Base-by-base conservation (phyloP, 2,888 invertebrate species). In the Torymus aiolomorphi region DNA sequence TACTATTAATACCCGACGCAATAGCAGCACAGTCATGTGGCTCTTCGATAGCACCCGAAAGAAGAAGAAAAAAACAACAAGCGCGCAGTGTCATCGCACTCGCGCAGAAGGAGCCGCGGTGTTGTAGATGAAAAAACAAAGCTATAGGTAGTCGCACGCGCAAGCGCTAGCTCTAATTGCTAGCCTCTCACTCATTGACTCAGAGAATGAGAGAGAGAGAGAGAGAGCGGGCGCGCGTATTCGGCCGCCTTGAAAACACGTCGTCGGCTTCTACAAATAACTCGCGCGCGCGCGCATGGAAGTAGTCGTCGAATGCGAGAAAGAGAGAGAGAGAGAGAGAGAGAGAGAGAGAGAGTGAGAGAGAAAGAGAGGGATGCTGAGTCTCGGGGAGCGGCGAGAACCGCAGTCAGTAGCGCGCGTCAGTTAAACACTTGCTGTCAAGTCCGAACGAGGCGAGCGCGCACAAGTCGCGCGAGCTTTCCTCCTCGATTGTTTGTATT, bases 361-460 rank as follows among this genome's bases (percentile, higher is more conserved):
- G 24, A 51, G 52, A 56, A 31, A 52, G 8, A 20, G 51, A 69
- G 49, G 20, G 13, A 63, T 51, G 65, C 66, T 74, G 49, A 12
- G 62, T 42, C 51, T 13, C 54, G n/a, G 52, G 51, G 18, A 18
- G 65, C 18, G 11, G 63, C 54, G 18, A 63, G 51, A 42, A 42
- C 42, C 42, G 11, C 31, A 73, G 54, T 56, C 16, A 75, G 86
- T 83, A 81, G 84, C 82, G 82, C 82, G 82, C 86, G 87, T 87
- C 89, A 90, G 90, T 89, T 86, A 87, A 89, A 89, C 87, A 86
- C 85, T 86, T 83, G 85, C 88, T 88, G 88, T 88, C 88, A 77
- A 77, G 73, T 69, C 4, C 57, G 61, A 69, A 62, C 73, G 65
- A 16, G 49, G 61, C 51, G 42, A 24, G 24, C 24, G 52, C 31